Evolutionary conservation across 2,888 invertebrate genomes (phyloP).

Genomic region (Copidosoma aretas): DNA sequence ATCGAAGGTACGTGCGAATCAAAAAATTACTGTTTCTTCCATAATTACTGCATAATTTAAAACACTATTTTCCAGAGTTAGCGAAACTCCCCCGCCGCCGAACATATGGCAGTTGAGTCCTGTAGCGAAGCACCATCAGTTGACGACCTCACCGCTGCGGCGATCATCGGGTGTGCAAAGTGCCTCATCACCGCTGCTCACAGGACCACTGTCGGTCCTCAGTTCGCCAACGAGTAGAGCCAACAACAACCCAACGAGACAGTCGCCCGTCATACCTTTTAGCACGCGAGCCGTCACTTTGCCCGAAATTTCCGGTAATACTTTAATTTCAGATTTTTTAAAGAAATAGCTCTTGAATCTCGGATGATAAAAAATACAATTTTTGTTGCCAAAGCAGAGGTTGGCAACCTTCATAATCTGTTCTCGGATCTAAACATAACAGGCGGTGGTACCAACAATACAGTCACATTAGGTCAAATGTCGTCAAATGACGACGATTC

Average conservation of each 20-base stretch:
- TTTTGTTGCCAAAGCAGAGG: constrained; percentile 59
- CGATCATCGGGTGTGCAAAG: constrained; percentile 65
- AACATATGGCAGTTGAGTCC: constrained; percentile 86
- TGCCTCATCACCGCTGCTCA: constrained; percentile 67
- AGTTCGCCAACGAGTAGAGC: constrained; percentile 73
- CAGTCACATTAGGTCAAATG: constrained; percentile 18
- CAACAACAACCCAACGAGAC: constrained; percentile 68
- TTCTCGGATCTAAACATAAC: constrained; percentile 62
- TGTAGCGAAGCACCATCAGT: constrained; percentile 65
- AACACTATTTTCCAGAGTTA: constrained; percentile 54
- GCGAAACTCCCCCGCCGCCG: constrained; percentile 78
- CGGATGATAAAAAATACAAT: not conserved
- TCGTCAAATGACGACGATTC: constrained; percentile 61
- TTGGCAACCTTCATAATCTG: constrained; percentile 64
- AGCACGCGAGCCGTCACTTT: constrained; percentile 74
- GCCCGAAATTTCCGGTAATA: constrained; percentile 67
- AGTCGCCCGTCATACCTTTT: constrained; percentile 69
- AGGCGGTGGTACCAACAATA: constrained; percentile 24
- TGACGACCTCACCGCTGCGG: constrained; percentile 72
- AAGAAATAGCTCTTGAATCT: not conserved
- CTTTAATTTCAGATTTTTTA: not conserved
- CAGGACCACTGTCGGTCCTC: constrained; percentile 70
- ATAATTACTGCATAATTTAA: constrained; percentile 10
- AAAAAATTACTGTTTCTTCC: constrained; percentile 3
- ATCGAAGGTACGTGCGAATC: constrained; percentile 64